phyloP scores from a whole-genome alignment of 1,140 invertebrate species.

The Bombus fervidus region DNA sequence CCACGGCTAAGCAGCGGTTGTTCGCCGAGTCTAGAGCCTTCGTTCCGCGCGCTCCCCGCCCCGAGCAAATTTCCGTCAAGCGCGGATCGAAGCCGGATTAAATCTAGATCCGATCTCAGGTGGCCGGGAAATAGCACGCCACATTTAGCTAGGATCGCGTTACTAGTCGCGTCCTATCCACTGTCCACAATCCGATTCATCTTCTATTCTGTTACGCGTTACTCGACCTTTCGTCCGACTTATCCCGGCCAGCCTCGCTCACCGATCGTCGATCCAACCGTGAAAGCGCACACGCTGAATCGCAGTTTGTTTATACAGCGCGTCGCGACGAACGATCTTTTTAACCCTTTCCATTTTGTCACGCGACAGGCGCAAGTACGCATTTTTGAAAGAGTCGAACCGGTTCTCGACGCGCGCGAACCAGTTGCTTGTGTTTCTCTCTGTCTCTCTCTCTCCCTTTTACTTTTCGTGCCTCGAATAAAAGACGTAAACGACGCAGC shows the following conservation, averaged over 20 bases:
- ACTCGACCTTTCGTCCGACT: constrained; percentile 7
- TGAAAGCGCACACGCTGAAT: background rate
- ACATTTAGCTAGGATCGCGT: background rate
- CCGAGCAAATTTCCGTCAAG: constrained; percentile 1
- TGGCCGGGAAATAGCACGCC: background rate
- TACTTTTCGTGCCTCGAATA: too few relatives aligned
- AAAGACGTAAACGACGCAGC: too few relatives aligned
- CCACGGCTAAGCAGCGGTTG: background rate
- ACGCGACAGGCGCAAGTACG: too few relatives aligned
- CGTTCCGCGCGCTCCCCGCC: too few relatives aligned
- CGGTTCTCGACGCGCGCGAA: too few relatives aligned
- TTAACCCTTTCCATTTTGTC: too few relatives aligned
- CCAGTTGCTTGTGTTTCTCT: too few relatives aligned
- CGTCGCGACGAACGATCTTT: too few relatives aligned
- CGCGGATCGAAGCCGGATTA: constrained; percentile 11
- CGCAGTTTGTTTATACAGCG: too few relatives aligned
- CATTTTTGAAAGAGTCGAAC: too few relatives aligned
- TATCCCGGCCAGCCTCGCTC: background rate
- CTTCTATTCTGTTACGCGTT: constrained; percentile 32
- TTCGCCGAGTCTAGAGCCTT: background rate
- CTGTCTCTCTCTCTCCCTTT: too few relatives aligned
- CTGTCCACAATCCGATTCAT: constrained; percentile 40
- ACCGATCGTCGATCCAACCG: background rate
- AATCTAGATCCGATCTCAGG: constrained; percentile 12
- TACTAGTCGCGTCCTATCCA: constrained; percentile 23